phyloP scores from a whole-genome alignment of 1,140 invertebrate genomes.

The Tetramorium alpestre region DNA sequence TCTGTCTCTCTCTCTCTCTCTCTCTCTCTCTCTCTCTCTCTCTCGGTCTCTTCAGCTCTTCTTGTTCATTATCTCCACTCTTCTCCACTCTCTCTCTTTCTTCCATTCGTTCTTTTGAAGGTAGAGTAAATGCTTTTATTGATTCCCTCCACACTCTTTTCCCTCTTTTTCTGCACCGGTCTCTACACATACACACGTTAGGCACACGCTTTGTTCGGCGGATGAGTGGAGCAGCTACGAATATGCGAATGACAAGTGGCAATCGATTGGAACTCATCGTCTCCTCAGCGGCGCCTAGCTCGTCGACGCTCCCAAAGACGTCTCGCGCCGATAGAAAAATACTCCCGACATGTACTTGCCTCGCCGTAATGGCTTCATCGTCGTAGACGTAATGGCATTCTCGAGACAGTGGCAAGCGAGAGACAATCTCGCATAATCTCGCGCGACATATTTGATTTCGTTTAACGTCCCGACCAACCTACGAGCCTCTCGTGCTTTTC shows the following conservation, averaged over 20 bases:
- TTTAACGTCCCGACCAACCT: not conserved
- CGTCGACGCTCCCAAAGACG: constrained; percentile 35
- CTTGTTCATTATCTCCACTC: constrained; percentile 45
- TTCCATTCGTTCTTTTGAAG: constrained; percentile 48
- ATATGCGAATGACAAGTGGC: constrained; percentile 57
- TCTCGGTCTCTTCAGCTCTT: not conserved
- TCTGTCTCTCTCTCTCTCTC: not conserved
- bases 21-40: not conserved
- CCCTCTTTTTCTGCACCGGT: not conserved
- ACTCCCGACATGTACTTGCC: constrained; percentile 26
- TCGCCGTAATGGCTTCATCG: constrained; percentile 40
- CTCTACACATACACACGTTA: constrained; percentile 26
- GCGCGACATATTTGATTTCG: constrained; percentile 24
- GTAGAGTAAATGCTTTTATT: constrained; percentile 49
- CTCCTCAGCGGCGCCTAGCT: not conserved
- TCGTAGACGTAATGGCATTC: constrained; percentile 31
- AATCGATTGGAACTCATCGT: constrained; percentile 55
- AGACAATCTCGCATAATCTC: constrained; percentile 35
- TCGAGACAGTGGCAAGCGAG: not conserved
- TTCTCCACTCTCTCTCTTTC: constrained; percentile 16
- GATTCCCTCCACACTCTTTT: constrained; percentile 21
- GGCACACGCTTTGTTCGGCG: constrained; percentile 38
- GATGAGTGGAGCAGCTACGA: constrained; percentile 43
- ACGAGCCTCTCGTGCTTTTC: not conserved
- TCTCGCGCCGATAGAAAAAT: constrained; percentile 45